Evolutionary conservation across 2,113 vertebrate genomes (phyloP).

Genomic region (Anthoscopus minutus): DNA sequence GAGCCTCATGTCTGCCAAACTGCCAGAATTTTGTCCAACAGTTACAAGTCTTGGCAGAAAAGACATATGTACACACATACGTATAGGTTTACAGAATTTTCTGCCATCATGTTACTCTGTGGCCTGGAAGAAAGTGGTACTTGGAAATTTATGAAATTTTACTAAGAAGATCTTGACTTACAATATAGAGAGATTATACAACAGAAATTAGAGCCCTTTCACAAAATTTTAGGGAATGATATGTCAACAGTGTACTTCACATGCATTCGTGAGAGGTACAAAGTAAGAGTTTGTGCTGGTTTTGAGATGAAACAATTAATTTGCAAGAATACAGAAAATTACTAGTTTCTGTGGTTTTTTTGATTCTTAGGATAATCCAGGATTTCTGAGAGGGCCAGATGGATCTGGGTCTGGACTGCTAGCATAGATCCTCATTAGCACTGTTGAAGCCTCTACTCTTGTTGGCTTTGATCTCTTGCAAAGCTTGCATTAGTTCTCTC

Average conservation of each 20-base stretch:
- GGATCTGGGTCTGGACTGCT: background rate
- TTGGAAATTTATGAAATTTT: background rate
- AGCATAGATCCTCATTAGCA: background rate
- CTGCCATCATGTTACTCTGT: background rate
- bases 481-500: background rate
- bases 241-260: background rate
- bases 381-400: background rate
- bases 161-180: background rate
- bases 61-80: background rate
- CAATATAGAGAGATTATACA: background rate
- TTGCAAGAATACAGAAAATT: background rate
- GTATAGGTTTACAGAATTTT: background rate
- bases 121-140: background rate
- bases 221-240: background rate
- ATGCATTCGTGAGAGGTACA: background rate
- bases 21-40: constrained; percentile 2
- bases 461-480: background rate
- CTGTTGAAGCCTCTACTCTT: background rate
- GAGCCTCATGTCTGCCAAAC: constrained; percentile 5
- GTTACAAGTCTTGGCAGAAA: background rate
- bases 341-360: background rate
- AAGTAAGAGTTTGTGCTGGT: too few relatives aligned
- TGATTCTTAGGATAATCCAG: background rate
- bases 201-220: background rate
- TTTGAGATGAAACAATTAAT: background rate